These are phyloP conservation scores for Rapana venosa DNA, from an alignment of 2,888 invertebrate genomes.

Conservation along the genomic window DNA sequence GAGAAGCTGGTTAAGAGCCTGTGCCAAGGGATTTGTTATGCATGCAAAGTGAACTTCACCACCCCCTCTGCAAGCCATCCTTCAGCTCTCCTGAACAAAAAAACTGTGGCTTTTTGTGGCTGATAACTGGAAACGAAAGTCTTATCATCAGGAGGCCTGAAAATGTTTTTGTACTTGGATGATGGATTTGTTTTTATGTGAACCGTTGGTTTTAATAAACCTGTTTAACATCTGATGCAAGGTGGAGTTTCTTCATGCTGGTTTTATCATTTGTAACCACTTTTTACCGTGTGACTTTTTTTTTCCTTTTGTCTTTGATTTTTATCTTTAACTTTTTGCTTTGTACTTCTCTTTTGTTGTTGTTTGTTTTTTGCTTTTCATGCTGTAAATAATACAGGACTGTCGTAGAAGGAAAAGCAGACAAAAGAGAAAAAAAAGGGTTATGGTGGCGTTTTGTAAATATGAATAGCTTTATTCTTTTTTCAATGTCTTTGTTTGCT, in stretches of 20 bases:
- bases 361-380: background rate
- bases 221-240: constrained; percentile 19
- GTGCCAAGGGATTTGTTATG: constrained; percentile 2
- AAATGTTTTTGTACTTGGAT: constrained; percentile 13
- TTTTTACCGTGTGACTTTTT: background rate
- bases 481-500: background rate
- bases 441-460: constrained; percentile 18
- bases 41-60: constrained; percentile 27
- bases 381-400: background rate
- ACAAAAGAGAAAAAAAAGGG: background rate
- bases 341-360: background rate
- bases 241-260: background rate
- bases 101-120: constrained; percentile 19
- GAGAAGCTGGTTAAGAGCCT: background rate
- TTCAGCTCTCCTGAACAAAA: constrained; percentile 30
- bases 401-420: background rate
- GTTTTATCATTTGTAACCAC: constrained; percentile 17
- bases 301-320: background rate
- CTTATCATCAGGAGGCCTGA: background rate
- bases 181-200: background rate
- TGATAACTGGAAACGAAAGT: background rate
- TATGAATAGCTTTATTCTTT: constrained; percentile 3
- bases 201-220: background rate
- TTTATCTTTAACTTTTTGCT: constrained; percentile 3
- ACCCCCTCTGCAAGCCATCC: background rate